Evolutionary conservation across 2,888 invertebrate genomes (phyloP).

Genomic region (Lumbricus terrestris): DNA sequence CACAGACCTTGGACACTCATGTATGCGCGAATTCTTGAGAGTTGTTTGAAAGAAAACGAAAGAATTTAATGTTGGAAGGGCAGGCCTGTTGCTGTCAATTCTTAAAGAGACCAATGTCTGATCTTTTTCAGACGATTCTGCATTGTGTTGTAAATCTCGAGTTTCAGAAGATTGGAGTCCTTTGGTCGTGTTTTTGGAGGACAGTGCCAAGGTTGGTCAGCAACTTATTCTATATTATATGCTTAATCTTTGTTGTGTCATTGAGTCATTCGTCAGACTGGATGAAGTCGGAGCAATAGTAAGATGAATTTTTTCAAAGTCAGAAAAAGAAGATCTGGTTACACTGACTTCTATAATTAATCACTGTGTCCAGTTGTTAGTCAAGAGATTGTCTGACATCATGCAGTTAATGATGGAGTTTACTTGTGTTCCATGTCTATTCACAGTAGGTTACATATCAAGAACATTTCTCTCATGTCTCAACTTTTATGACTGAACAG

Average conservation of each 20-base stretch:
- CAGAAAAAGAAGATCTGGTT: neutral
- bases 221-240: neutral
- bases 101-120: neutral
- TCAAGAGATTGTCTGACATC: neutral
- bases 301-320: neutral
- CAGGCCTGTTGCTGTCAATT: neutral
- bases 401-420: neutral
- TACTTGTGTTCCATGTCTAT: neutral
- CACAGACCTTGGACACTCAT: too few species aligned
- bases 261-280: neutral
- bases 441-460: too few species aligned
- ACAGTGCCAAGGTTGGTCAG: conserved; percentile 27
- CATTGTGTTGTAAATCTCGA: conserved; percentile 87
- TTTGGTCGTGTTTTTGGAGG: conserved; percentile 89
- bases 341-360: too few species aligned
- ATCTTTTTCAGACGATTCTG: conserved; percentile 71
- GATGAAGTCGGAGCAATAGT: neutral
- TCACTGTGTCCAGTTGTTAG: neutral
- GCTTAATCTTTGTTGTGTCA: neutral
- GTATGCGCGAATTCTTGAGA: neutral
- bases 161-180: conserved; percentile 82
- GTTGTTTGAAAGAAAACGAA: neutral
- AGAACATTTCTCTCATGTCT: too few species aligned
- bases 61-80: neutral
- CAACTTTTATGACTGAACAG: too few species aligned